These are phyloP conservation scores for Hymenochirus boettgeri DNA, from an alignment of 2,113 vertebrate species.

Conservation along the genomic window DNA sequence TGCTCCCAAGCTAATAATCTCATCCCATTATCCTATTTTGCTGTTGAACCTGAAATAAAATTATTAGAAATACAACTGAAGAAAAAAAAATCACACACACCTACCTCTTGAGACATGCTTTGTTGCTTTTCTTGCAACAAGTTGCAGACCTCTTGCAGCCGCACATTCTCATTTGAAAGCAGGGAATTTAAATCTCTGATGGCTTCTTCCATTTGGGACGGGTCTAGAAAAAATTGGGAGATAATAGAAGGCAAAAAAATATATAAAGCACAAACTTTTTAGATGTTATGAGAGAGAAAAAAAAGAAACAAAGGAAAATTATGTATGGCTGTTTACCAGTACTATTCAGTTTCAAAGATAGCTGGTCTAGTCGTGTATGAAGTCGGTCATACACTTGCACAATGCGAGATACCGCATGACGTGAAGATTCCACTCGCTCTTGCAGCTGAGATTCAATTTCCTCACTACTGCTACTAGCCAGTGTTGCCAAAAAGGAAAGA, in stretches of 20 bases:
- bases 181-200: constrained; percentile 77
- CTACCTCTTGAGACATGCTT: constrained; percentile 89
- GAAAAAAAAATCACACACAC: too few relatives aligned
- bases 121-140: constrained; percentile 84
- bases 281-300: not conserved
- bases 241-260: not conserved
- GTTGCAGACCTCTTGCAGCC: constrained; percentile 80
- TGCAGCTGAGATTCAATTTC: constrained; percentile 94
- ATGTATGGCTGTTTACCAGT: constrained; percentile 54
- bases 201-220: constrained; percentile 65
- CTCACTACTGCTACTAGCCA: constrained; percentile 93
- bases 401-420: constrained; percentile 76
- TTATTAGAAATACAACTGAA: too few relatives aligned
- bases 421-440: constrained; percentile 85
- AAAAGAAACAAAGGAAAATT: not conserved
- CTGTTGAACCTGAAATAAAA: too few relatives aligned
- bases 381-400: constrained; percentile 80
- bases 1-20: too few relatives aligned
- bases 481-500: constrained; percentile 87
- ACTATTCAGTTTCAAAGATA: constrained; percentile 63
- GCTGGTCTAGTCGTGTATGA: constrained; percentile 66
- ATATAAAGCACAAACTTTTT: not conserved
- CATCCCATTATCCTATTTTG: too few relatives aligned
- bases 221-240: constrained; percentile 56
- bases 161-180: constrained; percentile 76